These are phyloP conservation scores for Deilephila elpenor DNA, from an alignment of 2,888 invertebrate species.

Conservation along the genomic window DNA sequence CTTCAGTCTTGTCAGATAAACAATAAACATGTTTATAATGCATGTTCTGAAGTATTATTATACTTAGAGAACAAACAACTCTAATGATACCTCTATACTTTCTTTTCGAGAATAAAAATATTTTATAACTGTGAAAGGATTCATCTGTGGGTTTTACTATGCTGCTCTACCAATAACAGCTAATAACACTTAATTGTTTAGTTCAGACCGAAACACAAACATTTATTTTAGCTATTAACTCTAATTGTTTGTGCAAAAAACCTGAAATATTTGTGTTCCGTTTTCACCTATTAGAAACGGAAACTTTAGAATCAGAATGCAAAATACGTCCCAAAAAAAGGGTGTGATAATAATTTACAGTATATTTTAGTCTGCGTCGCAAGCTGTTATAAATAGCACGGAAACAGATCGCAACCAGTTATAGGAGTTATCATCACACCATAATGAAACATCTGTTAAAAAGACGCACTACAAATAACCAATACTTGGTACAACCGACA, in stretches of 20 bases:
- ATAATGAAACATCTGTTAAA: conserved; percentile 15
- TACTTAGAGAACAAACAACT: not conserved
- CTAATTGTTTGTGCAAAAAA: not conserved
- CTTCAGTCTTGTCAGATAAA: conserved; percentile 19
- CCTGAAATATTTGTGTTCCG: not conserved
- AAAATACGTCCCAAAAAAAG: not conserved
- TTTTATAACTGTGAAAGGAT: no score
- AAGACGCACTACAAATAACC: not conserved
- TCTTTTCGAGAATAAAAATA: no score
- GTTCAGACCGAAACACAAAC: no score
- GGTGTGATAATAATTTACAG: conserved; percentile 8
- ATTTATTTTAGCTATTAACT: not conserved
- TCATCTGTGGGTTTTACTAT: no score
- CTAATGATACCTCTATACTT: not conserved
- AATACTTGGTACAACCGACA: conserved; percentile 2
- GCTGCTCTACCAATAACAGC: no score
- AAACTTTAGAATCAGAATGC: not conserved
- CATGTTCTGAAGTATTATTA: not conserved
- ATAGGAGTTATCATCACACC: not conserved
- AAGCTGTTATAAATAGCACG: conserved; percentile 12
- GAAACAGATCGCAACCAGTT: conserved; percentile 5
- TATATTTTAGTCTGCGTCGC: conserved; percentile 2
- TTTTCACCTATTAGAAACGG: not conserved
- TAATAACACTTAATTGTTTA: no score
- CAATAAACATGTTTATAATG: not conserved